These are phyloP conservation scores for Eucriotettix oculatus DNA, from an alignment of 2,888 invertebrate genomes.

Conservation along the genomic window DNA sequence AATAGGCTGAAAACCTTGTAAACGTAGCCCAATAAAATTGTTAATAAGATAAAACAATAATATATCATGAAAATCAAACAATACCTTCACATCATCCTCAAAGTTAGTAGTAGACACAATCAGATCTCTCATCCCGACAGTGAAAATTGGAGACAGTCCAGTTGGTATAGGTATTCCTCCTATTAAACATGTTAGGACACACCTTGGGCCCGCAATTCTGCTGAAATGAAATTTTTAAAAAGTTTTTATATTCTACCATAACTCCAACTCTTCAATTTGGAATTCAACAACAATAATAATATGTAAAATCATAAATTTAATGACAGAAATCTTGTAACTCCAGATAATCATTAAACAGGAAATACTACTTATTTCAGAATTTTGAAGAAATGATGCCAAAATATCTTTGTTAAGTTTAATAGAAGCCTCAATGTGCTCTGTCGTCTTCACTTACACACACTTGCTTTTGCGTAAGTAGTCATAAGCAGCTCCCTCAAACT, in stretches of 20 bases:
- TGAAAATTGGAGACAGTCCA: slow-evolving; percentile 58
- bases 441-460: not conserved
- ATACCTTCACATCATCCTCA: not conserved
- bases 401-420: no score
- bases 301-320: not conserved
- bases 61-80: not conserved
- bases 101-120: slow-evolving; percentile 45
- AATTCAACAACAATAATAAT: not conserved
- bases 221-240: slow-evolving; percentile 15
- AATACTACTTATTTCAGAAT: no score
- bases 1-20: no score
- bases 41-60: no score
- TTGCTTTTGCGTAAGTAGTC: not conserved
- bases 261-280: not conserved
- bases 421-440: no score
- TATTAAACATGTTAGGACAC: slow-evolving; percentile 54
- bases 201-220: slow-evolving; percentile 71
- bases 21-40: no score
- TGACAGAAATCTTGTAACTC: no score
- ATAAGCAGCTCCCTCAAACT: not conserved
- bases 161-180: slow-evolving; percentile 58
- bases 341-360: no score
- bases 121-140: slow-evolving; percentile 61
- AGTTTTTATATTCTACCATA: not conserved
- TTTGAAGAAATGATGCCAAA: no score